Evolutionary conservation across 2,888 invertebrate species (phyloP), one percentile per base, ranked within the genome.

Genomic region (Sminthurides aquaticus): DNA sequence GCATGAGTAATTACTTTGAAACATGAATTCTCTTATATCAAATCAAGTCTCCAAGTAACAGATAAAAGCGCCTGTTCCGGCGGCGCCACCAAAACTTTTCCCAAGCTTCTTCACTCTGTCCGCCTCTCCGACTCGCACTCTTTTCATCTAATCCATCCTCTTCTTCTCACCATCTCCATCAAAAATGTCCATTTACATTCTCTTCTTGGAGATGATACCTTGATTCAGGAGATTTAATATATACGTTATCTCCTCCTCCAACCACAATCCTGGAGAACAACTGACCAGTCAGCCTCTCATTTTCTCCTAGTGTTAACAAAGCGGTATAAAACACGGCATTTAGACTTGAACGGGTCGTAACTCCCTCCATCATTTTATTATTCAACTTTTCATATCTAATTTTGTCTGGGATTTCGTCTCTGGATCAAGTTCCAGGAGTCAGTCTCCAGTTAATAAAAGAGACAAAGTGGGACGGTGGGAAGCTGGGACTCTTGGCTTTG

Each of bases 1-100:
- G 56, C 43, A 62, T 62, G 62, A 62, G 55, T 62, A 62, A 62
- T 62, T 52, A 62, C 56, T 62, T 34, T 27, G n/a, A 54, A 56
- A 52, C 56, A 54, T 49, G 60, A 52, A 60, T 60, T 54, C 28
- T n/a, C 27, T 22, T 22, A 58, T 26, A 48, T 18, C 29, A 56
- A 56, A 62, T 25, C 49, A 59, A 48, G 48, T 48, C 43, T 34
- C 8, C 15, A 34, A 5, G 43, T 15, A 34, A 34, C 43, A 34
- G 8, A 34, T 34, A 11, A 34, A 34, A 34, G 43, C 5, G 43
- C 5, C 43, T 15, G 43, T 34, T 34, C 43, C 43, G 43, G 55
- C 43, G 43, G 55, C 55, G 55, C 55, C 62, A 25, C 22, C 26
- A 27, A 15, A 58, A 22, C 34, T 49, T 57, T 29, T 55, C 62